phyloP scores from a whole-genome alignment of 2,797 vertebrate genomes.

The Tragelaphus eurycerus region DNA sequence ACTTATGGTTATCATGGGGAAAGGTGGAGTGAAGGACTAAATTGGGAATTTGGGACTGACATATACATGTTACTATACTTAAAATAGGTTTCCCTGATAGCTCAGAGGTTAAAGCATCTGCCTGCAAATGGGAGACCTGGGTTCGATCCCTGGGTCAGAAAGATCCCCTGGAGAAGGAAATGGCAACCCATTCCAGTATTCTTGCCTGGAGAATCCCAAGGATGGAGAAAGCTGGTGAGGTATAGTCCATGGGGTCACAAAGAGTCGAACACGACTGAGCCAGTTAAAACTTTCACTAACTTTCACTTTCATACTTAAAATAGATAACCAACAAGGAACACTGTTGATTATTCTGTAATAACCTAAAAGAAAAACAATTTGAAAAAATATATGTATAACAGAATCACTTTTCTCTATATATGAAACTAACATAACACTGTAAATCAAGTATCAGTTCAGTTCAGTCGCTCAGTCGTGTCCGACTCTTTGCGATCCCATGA shows the following conservation, averaged over 20 bases:
- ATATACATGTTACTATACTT: background rate
- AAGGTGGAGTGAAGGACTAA: background rate
- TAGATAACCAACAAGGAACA: background rate
- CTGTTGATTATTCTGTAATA: background rate
- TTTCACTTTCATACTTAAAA: background rate
- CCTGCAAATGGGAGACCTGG: too few relatives aligned
- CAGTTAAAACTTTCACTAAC: too few relatives aligned
- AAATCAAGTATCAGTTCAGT: background rate
- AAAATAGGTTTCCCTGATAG: background rate
- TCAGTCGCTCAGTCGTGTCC: accelerated
- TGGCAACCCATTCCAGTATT: too few relatives aligned
- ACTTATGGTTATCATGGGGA: background rate
- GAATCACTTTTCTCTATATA: background rate
- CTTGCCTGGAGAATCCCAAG: too few relatives aligned
- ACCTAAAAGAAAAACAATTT: background rate
- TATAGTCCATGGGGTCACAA: too few relatives aligned
- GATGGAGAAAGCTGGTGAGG: too few relatives aligned
- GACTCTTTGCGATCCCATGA: background rate
- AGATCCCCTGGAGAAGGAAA: too few relatives aligned
- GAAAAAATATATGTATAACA: background rate
- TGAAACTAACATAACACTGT: background rate
- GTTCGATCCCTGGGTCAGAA: too few relatives aligned
- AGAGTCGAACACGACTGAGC: too few relatives aligned
- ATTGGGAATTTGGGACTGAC: background rate
- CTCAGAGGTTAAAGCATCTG: too few relatives aligned